Evolutionary conservation across 1,140 invertebrate species (phyloP).

Genomic region (Homalodisca vitripennis): DNA sequence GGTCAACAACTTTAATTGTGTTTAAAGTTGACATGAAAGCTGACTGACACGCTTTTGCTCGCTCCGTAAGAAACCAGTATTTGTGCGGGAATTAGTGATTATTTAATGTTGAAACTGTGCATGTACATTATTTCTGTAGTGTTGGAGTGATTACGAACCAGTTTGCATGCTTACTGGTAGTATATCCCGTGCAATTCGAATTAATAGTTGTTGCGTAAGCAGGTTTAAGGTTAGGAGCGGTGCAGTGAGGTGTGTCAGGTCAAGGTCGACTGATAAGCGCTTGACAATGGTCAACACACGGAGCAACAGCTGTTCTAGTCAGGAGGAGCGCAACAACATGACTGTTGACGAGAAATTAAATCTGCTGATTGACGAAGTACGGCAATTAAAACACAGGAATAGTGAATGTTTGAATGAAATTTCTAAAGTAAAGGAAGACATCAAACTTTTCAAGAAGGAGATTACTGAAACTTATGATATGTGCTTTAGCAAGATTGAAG

Average conservation of each 20-base stretch:
- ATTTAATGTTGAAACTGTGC: background rate
- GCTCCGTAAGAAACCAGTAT: background rate
- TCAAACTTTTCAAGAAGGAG: background rate
- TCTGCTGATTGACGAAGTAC: background rate
- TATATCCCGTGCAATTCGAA: background rate
- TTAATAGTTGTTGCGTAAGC: background rate
- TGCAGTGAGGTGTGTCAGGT: background rate
- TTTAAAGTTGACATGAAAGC: background rate
- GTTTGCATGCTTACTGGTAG: background rate
- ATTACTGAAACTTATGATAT: background rate
- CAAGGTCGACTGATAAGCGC: background rate
- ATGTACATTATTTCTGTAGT: background rate
- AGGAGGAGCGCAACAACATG: background rate
- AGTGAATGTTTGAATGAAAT: background rate
- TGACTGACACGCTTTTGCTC: background rate
- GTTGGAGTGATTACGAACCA: background rate
- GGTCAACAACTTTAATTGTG: no score
- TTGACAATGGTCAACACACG: background rate
- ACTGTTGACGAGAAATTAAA: background rate
- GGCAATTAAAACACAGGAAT: background rate
- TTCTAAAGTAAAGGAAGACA: background rate
- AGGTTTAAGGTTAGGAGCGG: background rate
- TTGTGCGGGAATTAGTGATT: background rate
- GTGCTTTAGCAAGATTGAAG: background rate
- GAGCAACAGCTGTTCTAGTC: background rate